Evolutionary conservation across 1,140 invertebrate species (phyloP).

Genomic region (Cardiocondyla obscurior): DNA sequence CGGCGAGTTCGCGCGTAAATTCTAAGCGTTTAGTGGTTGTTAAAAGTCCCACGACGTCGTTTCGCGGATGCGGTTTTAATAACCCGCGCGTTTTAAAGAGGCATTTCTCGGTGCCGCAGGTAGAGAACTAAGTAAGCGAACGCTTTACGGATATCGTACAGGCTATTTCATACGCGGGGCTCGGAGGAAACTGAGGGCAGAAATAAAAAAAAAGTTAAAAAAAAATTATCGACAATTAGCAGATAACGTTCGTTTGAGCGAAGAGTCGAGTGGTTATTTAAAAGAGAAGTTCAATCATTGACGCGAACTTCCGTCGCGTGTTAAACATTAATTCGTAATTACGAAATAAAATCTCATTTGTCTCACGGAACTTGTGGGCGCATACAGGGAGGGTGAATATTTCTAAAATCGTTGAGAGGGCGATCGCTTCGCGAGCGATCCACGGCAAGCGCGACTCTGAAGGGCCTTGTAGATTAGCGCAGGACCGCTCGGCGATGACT

Average conservation of each 20-base stretch:
- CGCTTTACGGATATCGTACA: background rate
- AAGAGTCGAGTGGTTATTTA: background rate
- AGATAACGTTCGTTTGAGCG: conserved; percentile 8
- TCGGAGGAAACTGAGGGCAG: background rate
- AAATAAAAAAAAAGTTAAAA: background rate
- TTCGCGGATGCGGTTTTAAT: conserved; percentile 47
- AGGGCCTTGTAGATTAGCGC: conserved; percentile 8
- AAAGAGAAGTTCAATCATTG: background rate
- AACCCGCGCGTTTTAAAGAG: conserved; percentile 36
- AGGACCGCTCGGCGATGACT: conserved; percentile 27
- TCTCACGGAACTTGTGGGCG: too few species aligned
- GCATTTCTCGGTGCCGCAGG: conserved; percentile 32
- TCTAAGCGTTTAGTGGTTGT: conserved; percentile 54
- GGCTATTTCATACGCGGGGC: background rate
- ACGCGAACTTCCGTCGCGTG: background rate
- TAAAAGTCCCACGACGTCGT: conserved; percentile 46
- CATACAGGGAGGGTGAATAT: too few species aligned
- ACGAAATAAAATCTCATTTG: too few species aligned
- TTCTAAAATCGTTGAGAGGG: too few species aligned
- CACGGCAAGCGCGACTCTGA: background rate
- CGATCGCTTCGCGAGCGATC: too few species aligned
- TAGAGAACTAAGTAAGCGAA: conserved; percentile 37
- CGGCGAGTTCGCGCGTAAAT: conserved; percentile 46
- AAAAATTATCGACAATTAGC: conserved; percentile 1
- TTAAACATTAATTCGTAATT: background rate